These are phyloP conservation scores for Labia minor DNA, from an alignment of 2,888 invertebrate species.

Conservation along the genomic window DNA sequence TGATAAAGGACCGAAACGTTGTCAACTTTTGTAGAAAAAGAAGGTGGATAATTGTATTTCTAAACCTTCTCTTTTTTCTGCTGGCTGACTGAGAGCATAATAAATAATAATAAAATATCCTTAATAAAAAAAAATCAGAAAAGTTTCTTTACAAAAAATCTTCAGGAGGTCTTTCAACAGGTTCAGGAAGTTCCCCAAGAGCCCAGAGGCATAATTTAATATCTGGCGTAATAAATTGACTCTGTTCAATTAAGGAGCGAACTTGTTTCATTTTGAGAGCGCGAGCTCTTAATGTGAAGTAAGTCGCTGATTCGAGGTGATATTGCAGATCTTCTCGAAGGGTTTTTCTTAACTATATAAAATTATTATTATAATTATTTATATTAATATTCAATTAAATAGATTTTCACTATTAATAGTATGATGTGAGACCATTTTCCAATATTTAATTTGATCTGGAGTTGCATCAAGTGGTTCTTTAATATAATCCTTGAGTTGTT, in stretches of 20 bases:
- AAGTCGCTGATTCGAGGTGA: not conserved
- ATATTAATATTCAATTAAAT: no score
- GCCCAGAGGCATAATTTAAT: not conserved
- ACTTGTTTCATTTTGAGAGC: not conserved
- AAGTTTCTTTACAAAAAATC: not conserved
- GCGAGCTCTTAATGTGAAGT: not conserved
- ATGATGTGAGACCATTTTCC: not conserved
- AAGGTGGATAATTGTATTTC: no score
- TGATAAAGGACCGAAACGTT: no score
- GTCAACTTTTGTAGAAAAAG: no score
- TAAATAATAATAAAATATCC: no score
- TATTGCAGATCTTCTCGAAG: not conserved
- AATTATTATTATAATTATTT: not conserved
- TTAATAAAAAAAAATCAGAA: no score
- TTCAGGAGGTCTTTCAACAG: not conserved
- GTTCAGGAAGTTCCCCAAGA: not conserved
- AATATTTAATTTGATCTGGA: not conserved
- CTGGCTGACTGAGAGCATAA: no score
- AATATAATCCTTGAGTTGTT: not conserved
- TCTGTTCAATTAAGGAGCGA: not conserved
- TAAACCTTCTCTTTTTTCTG: no score
- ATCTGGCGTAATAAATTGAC: not conserved
- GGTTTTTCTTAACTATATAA: not conserved
- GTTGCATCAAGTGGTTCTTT: not conserved
- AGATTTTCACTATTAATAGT: no score